Base-by-base conservation (phyloP, 1,140 invertebrate genomes). In the Ganaspis sp. region DNA sequence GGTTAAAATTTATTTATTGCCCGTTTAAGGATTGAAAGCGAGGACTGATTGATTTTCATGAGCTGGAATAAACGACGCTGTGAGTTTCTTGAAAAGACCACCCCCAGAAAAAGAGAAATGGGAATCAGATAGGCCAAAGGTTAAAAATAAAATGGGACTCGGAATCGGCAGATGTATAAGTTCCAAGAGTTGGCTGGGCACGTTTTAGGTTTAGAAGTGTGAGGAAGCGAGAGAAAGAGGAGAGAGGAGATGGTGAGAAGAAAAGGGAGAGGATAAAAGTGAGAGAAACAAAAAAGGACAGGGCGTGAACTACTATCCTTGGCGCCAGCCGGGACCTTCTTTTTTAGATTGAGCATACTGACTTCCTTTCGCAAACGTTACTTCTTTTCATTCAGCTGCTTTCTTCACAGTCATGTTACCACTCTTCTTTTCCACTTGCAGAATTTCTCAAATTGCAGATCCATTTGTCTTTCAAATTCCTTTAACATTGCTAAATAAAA, bases 261-360 rank as follows among this genome's bases (percentile, higher is more conserved):
- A 75, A 71, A 58, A 75, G 71, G 64, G 42, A 73, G 34, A 8
- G 69, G 78, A 73, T 17, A 71, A 38, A 29, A 21, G 73, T 15
- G 54, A 75, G 72, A 70, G 49, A 72, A 42, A 11, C 54, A 81
- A 74, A 29, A 70, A 53, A 29, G n/a, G 73, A 40, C 49, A 42
- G 78, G 38, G 72, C 76, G 53, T 70, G 40, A 82, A 78, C 75
- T 80, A 74, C 74, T 73, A 72, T 73, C 75, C 70, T 40, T 75
- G 77, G 77, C 76, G 77, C 77, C 80, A 81, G 74, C 74, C 23
- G 70, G 34, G 69, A 74, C 74, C 58, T 64, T 64, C 15, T 78
- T 81, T 75, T 79, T 79, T 78, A 72, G 71, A 78, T 70, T 75
- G 75, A 26, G 72, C 72, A 76, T 74, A 77, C 53, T 73, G 70